Base-by-base conservation (phyloP, 1,140 invertebrate species). In the Latrodectus geometricus region DNA sequence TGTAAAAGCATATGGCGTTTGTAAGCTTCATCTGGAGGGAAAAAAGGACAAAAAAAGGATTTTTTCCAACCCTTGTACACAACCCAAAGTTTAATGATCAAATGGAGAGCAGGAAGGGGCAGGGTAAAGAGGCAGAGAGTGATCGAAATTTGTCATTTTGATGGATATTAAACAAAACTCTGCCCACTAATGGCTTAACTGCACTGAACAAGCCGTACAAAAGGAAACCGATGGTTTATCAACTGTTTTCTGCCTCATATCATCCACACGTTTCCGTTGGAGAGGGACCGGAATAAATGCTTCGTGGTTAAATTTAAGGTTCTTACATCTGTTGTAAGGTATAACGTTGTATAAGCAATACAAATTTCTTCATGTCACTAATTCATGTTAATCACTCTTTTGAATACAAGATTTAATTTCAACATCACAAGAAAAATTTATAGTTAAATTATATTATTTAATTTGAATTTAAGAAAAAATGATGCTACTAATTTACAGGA, bases 121-220 rank as follows among this genome's bases (percentile, higher is more conserved):
- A 12, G 15, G 23, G 9, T 54, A 52, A 56, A 9, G 23, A 52
- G 49, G 20, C 35, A 35, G 56, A 74, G 80, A 70, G 80, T 83
- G 74, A 83, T 83, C 80, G 69, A 83, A 83, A 83, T 83, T 83
- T 83, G 80, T 83, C 80, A 83, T 83, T 83, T 83, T 83, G 80
- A 83, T 83, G 80, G 80, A 83, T 83, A 83, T 74, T 74, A 83
- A 70, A 70, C 80, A 83, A 83, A 83, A 73, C 48, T 73, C 70
- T 48, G 80, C 52, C 80, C 54, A 65, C 80, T 83, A 83, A 83
- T 83, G 72, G 70, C 80, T 83, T 83, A 83, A 83, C 69, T 83
- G 50, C 80, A 49, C 52, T 0, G 49, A 81, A 49, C 79, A 70
- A 56, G 21, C n/a, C 15, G 15, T 20, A 54, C 21, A 15, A 49